Conservation (phyloP, 1,140 invertebrate species). For the Lepidurus couesii region DNA sequence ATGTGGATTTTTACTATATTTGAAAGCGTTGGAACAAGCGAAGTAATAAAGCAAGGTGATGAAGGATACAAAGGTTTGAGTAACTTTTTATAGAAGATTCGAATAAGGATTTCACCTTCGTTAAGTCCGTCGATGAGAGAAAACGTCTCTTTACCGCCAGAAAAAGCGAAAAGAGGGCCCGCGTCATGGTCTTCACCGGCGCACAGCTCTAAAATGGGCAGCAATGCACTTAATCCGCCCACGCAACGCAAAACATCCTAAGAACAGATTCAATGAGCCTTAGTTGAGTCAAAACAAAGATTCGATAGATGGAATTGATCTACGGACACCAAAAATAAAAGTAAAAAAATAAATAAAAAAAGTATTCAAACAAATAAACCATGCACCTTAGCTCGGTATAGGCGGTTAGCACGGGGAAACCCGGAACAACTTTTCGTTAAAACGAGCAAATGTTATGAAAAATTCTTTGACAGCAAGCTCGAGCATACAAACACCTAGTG, state of each 20-base stretch:
- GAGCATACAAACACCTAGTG: too few species aligned
- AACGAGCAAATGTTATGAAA: too few species aligned
- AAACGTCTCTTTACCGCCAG: slow-evolving; percentile 27
- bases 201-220: slow-evolving; percentile 54
- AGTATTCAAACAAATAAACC: too few species aligned
- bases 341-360: too few species aligned
- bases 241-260: slow-evolving; percentile 55
- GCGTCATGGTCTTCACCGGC: slow-evolving; percentile 36
- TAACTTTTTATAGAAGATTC: background rate
- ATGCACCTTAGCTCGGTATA: too few species aligned
- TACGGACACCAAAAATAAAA: background rate
- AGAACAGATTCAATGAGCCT: slow-evolving; percentile 35
- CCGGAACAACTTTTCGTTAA: too few species aligned
- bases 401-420: too few species aligned
- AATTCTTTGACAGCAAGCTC: too few species aligned
- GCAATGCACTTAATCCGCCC: slow-evolving; percentile 55
- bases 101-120: slow-evolving; percentile 47
- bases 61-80: background rate
- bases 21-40: slow-evolving; percentile 25
- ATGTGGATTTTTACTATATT: background rate
- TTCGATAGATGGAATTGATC: background rate
- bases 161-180: slow-evolving; percentile 36
- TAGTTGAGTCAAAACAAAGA: background rate
- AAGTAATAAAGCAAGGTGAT: slow-evolving; percentile 22
- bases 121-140: slow-evolving; percentile 37